Percentiles rank a stretch among this genome's conserved stretches.
phyloP scores from a whole-genome alignment of 1,140 invertebrate genomes.

The Drosophila kanapiae region DNA sequence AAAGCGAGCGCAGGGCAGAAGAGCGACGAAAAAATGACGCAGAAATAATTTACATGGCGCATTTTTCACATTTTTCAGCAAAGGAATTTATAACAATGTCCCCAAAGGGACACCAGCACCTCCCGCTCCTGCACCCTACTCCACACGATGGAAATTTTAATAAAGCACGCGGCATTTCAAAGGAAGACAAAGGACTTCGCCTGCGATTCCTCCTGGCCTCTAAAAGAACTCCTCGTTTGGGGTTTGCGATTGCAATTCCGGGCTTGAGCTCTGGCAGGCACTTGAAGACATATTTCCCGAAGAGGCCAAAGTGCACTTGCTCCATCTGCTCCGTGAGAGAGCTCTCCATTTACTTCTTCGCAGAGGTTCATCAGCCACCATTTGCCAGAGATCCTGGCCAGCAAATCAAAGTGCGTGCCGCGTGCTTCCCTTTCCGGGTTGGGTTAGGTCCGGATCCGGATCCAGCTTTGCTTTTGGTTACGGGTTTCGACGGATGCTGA shows the following conservation, averaged over 20 bases:
- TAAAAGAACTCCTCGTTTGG: constrained; percentile 30
- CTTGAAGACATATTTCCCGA: constrained; percentile 72
- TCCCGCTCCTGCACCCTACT: neutral
- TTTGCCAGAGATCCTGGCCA: constrained; percentile 32
- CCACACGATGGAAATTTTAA: constrained; percentile 73
- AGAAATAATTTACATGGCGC: constrained; percentile 80
- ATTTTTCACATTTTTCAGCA: constrained; percentile 77
- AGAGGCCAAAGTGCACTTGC: constrained; percentile 66
- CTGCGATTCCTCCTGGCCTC: neutral
- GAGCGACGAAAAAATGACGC: constrained; percentile 47
- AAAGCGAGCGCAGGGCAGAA: neutral
- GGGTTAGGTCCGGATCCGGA: constrained; percentile 53
- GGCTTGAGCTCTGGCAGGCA: constrained; percentile 31
- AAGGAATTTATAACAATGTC: constrained; percentile 82
- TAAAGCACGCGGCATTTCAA: constrained; percentile 73
- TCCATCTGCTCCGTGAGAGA: constrained; percentile 11
- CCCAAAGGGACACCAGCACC: constrained; percentile 59
- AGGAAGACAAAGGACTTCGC: constrained; percentile 38
- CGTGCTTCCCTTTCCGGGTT: constrained; percentile 68
- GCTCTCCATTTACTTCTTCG: constrained; percentile 18
- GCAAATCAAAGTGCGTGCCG: constrained; percentile 76
- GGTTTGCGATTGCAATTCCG: constrained; percentile 37
- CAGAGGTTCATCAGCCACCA: constrained; percentile 31
- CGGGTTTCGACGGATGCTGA: constrained; percentile 9
- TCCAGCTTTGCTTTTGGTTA: constrained; percentile 20